Evolutionary conservation across 1,140 invertebrate species (phyloP), one percentile per base, ranked within the genome.

Genomic region (Panagrolaimus sp.): DNA sequence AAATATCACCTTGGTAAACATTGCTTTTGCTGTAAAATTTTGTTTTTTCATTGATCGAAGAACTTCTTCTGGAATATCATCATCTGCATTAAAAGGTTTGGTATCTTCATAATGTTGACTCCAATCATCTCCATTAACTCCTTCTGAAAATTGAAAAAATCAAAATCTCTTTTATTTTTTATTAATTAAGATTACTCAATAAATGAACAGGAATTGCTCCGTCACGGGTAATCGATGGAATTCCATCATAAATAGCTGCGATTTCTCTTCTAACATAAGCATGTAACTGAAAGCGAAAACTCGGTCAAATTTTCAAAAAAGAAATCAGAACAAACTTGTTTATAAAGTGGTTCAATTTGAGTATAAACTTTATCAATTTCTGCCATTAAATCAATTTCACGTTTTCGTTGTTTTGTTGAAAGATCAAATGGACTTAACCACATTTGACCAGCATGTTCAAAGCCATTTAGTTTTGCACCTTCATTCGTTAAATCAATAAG

Each of bases 161-260:
- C 32, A 63, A 69, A 44, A 65, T 24, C 12, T 26, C n/a, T 9
- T 67, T 24, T 65, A 67, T n/a, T 0, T 5, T 38, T 38, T 38
- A 67, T 1, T 12, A 12, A 4, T 15, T n/a, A 75, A 65, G 9
- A 75, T 48, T 64, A 75, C 74, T 70, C 46, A 78, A 63, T 32
- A 91, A 79, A 84, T 91, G 90, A 0, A 89, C 89, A 0, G 90
- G 90, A 70, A 91, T 86, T 1, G 90, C 89, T 0, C 79, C 83
- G 73, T 83, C 64, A 74, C 70, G 26, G n/a, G 69, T 55, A 28
- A 75, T 6, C 28, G 21, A 47, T 48, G 71, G 43, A 10, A 28
- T 28, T 12, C 21, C 26, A 15, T 32, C 17, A 32, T 71, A 73
- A 52, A 73, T 65, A 5, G 69, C 76, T 1, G 76, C 76, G 17